Conservation (phyloP, 2,888 invertebrate species). For the Chloroclysta siterata region DNA sequence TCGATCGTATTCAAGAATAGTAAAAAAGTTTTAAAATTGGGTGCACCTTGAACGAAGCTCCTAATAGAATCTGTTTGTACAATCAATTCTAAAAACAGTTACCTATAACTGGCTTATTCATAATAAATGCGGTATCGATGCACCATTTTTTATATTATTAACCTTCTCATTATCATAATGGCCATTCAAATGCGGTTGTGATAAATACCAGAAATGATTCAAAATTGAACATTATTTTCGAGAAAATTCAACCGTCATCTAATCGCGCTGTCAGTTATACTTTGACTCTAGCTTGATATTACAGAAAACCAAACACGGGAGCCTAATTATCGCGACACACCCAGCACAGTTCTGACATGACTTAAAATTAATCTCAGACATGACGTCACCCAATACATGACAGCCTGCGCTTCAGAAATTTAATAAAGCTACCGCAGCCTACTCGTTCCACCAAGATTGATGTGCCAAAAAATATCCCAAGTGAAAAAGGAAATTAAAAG, state of each 20-base stretch:
- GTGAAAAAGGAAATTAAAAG: conserved; percentile 63
- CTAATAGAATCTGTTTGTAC: no score
- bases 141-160: no score
- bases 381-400: conserved; percentile 54
- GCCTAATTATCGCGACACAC: conserved; percentile 41
- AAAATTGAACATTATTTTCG: no score
- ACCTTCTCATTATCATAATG: no score
- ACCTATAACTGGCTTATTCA: no score
- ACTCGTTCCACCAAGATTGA: conserved; percentile 71
- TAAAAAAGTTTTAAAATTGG: no score
- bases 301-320: neutral
- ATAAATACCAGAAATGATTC: no score
- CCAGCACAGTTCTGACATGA: conserved; percentile 53
- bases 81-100: no score
- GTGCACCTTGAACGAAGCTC: no score
- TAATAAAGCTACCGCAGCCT: conserved; percentile 72
- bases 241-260: neutral
- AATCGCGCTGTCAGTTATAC: neutral
- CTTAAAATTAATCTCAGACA: conserved; percentile 72
- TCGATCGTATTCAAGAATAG: no score
- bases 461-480: conserved; percentile 62
- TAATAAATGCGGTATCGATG: no score
- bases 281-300: neutral
- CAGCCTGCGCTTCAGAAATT: conserved; percentile 65
- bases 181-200: no score